A percentile compares a stretch with the other conserved stretches of the same genome.
phyloP scores from a whole-genome alignment of 2,113 vertebrate genomes.

The Dissostichus mawsoni region DNA sequence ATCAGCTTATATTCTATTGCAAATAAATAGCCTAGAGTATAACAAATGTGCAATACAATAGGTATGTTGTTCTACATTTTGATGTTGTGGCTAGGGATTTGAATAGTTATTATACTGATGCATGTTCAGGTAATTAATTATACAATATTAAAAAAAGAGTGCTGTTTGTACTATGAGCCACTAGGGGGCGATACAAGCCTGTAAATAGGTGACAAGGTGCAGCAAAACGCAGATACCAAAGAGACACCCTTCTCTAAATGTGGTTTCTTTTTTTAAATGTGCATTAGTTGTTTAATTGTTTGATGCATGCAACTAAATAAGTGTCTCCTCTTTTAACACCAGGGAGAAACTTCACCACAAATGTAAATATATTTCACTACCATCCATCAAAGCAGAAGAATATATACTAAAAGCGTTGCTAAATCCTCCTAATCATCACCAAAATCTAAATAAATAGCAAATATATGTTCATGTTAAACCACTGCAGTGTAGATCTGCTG shows the following conservation, averaged over 20 bases:
- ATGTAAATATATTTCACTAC: no score
- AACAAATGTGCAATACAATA: neutral
- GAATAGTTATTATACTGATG: neutral
- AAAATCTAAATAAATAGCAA: no score
- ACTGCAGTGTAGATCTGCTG: neutral
- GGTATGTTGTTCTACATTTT: neutral
- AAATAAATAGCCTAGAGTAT: neutral
- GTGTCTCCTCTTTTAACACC: no score
- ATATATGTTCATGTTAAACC: neutral
- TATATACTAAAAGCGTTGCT: neutral
- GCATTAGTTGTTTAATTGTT: no score
- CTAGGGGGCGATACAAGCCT: constrained; percentile 16
- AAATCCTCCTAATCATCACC: neutral
- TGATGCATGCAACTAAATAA: neutral
- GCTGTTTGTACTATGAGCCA: constrained; percentile 4
- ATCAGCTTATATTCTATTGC: neutral
- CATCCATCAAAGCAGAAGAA: neutral
- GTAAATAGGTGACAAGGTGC: neutral
- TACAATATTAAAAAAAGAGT: neutral
- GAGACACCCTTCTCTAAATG: neutral
- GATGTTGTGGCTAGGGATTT: neutral
- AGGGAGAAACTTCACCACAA: no score
- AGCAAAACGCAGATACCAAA: neutral
- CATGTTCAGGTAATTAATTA: neutral
- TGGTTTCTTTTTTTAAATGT: neutral